Percentiles rank a stretch among this genome's conserved stretches.
Evolutionary conservation across 2,888 invertebrate species (phyloP).

Genomic region (Drosophila monieri): DNA sequence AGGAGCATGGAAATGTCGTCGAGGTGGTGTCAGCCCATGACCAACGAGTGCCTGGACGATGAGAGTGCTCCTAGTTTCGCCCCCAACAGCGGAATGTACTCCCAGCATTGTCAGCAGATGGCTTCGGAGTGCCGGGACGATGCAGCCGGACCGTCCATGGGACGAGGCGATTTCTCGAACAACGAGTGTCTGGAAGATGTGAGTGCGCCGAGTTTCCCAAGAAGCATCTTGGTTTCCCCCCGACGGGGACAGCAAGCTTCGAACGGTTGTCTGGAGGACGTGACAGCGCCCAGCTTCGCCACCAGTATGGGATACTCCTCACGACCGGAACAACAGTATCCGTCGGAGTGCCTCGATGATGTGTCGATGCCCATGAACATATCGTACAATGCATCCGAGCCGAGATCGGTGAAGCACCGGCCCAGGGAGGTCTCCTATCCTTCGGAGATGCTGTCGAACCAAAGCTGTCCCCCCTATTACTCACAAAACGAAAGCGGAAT

Average conservation of each 20-base stretch:
- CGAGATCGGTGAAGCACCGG: background rate
- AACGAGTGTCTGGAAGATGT: constrained; percentile 10
- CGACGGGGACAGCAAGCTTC: background rate
- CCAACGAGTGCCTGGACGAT: constrained; percentile 20
- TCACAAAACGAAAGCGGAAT: background rate
- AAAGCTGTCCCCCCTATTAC: constrained; percentile 30
- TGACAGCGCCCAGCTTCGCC: constrained; percentile 11
- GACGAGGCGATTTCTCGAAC: constrained; percentile 14
- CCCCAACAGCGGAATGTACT: constrained; percentile 3
- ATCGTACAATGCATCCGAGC: background rate
- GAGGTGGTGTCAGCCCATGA: background rate
- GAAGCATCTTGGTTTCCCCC: background rate
- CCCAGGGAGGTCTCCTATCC: constrained; percentile 25
- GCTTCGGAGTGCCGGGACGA: constrained; percentile 22
- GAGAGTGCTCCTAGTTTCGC: constrained; percentile 6
- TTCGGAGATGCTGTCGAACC: constrained; percentile 15
- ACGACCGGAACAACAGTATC: constrained; percentile 10
- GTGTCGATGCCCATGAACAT: constrained; percentile 32
- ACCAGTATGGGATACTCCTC: constrained; percentile 6
- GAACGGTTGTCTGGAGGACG: constrained; percentile 21
- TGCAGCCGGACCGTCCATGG: constrained; percentile 1
- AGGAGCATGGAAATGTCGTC: constrained; percentile 9
- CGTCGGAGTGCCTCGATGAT: constrained; percentile 16
- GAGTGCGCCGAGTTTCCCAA: background rate
- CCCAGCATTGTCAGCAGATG: constrained; percentile 16